These are phyloP conservation scores for Ammodytes dubius DNA, from an alignment of 2,113 vertebrate genomes.

Conservation along the genomic window DNA sequence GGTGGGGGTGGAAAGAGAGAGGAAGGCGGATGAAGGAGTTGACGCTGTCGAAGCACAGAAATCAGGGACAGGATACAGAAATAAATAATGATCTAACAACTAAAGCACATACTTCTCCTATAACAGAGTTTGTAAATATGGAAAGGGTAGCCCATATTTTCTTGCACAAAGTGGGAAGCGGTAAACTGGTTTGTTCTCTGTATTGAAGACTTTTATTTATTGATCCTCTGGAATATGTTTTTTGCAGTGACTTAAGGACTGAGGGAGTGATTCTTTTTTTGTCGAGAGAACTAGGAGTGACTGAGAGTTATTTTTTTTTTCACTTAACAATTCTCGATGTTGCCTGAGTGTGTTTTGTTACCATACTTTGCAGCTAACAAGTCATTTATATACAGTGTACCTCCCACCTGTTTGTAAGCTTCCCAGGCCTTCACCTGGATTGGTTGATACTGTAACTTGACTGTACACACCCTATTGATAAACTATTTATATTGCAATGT, in stretches of 20 bases:
- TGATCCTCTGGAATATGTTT: conserved; percentile 78
- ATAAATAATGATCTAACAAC: conserved; percentile 65
- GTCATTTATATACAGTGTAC: conserved; percentile 79
- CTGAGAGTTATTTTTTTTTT: conserved; percentile 71
- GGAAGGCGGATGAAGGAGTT: conserved; percentile 31
- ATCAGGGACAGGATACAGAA: conserved; percentile 80
- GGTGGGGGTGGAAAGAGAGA: background rate
- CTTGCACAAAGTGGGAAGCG: conserved; percentile 80
- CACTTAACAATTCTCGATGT: conserved; percentile 78
- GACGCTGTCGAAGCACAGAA: conserved; percentile 71
- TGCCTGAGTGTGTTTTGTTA: conserved; percentile 83
- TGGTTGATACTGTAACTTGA: conserved; percentile 82
- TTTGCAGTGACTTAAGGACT: conserved; percentile 79
- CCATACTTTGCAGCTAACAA: conserved; percentile 80
- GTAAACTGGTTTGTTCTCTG: conserved; percentile 74
- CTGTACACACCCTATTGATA: conserved; percentile 80
- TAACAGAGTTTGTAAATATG: conserved; percentile 77
- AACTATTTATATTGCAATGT: conserved; percentile 83
- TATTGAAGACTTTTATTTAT: conserved; percentile 82
- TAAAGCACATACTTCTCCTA: conserved; percentile 81
- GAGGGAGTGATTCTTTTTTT: conserved; percentile 77
- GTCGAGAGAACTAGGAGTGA: conserved; percentile 69
- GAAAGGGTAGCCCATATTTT: conserved; percentile 81
- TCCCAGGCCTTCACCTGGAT: conserved; percentile 82
- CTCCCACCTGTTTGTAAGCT: conserved; percentile 82